A percentile compares a stretch with the other conserved stretches of the same genome.
Evolutionary conservation across 2,888 invertebrate species (phyloP).

Genomic region (Rosalia funebris): DNA sequence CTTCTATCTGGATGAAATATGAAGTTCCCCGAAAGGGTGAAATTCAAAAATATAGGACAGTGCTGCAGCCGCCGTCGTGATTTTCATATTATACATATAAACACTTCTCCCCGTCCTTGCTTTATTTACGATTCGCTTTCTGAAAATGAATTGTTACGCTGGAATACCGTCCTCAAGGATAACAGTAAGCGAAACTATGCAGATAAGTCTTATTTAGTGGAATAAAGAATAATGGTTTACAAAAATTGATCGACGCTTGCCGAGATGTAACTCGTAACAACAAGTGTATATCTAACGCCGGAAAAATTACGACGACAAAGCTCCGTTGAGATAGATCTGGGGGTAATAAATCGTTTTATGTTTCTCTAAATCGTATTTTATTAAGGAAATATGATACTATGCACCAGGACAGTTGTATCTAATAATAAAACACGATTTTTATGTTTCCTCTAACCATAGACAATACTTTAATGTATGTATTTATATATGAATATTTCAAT

Average conservation of each 20-base stretch:
- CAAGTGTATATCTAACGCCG: background rate
- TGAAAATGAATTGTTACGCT: constrained; percentile 17
- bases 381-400: too few relatives aligned
- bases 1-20: constrained; percentile 31
- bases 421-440: too few relatives aligned
- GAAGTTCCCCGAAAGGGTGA: constrained; percentile 22
- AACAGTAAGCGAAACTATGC: background rate
- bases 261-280: background rate
- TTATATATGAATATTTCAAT: too few relatives aligned
- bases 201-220: background rate
- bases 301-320: background rate
- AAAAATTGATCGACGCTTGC: background rate
- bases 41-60: constrained; percentile 22
- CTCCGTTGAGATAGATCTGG: too few relatives aligned
- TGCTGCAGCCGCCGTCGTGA: constrained; percentile 20
- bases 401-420: too few relatives aligned
- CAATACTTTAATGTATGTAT: too few relatives aligned
- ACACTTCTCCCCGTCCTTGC: constrained; percentile 7
- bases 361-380: too few relatives aligned
- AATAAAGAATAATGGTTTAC: background rate
- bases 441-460: too few relatives aligned
- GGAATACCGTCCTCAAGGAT: background rate
- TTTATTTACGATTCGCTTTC: constrained; percentile 24
- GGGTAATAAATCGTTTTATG: too few relatives aligned
- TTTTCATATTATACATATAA: constrained; percentile 23